These are phyloP conservation scores for Epinephelus cyanopodus DNA, from an alignment of 2,113 vertebrate genomes.

Conservation along the genomic window DNA sequence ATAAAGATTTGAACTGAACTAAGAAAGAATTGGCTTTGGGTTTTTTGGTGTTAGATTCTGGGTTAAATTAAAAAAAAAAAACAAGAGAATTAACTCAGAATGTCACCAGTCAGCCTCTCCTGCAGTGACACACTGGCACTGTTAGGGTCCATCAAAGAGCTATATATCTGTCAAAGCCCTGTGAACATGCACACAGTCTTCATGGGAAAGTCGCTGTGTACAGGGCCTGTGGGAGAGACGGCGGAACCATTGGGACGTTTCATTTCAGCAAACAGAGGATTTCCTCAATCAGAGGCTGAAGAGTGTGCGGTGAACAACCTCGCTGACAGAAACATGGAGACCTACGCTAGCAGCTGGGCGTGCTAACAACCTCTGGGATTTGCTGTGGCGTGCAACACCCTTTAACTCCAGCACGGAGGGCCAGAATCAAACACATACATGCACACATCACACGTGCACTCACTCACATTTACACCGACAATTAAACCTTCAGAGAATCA, in stretches of 20 bases:
- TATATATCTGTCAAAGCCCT: constrained; percentile 72
- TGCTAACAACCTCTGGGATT: constrained; percentile 85
- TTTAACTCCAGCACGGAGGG: constrained; percentile 23
- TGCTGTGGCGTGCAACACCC: constrained; percentile 69
- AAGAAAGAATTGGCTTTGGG: neutral
- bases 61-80: too few species aligned
- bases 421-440: constrained; percentile 45
- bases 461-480: constrained; percentile 49
- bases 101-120: constrained; percentile 8
- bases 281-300: constrained; percentile 87
- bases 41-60: neutral
- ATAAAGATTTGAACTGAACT: neutral
- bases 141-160: constrained; percentile 56
- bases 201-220: constrained; percentile 82
- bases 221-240: constrained; percentile 72
- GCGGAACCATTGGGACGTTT: constrained; percentile 84
- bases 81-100: constrained; percentile 8
- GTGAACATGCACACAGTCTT: constrained; percentile 70
- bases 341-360: constrained; percentile 77
- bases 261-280: constrained; percentile 83
- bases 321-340: constrained; percentile 86
- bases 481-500: constrained; percentile 32
- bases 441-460: constrained; percentile 29
- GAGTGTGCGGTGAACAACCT: constrained; percentile 85
- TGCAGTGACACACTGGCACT: constrained; percentile 9